These are phyloP conservation scores for Psix sp. DNA, from an alignment of 1,140 invertebrate genomes.

Conservation along the genomic window DNA sequence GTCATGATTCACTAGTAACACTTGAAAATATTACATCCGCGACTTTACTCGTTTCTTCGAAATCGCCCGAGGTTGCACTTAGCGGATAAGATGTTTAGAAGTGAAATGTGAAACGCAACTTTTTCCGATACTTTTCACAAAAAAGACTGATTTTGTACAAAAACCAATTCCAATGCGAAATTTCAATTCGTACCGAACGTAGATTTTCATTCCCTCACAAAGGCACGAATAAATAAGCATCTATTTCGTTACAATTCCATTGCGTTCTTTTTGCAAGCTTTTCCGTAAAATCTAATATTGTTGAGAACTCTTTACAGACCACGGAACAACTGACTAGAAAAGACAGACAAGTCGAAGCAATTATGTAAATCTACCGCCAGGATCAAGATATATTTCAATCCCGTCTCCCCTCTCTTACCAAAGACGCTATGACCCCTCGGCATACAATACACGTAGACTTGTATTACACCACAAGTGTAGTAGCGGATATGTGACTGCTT, in stretches of 20 bases:
- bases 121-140: constrained; percentile 8
- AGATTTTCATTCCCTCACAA: constrained; percentile 26
- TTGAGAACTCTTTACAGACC: constrained; percentile 50
- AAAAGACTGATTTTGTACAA: constrained; percentile 24
- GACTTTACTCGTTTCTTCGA: no score
- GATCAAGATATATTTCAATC: constrained; percentile 71
- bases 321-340: constrained; percentile 38
- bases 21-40: no score
- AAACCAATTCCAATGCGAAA: constrained; percentile 29
- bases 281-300: constrained; percentile 65
- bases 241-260: constrained; percentile 41
- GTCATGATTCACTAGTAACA: no score
- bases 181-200: constrained; percentile 17
- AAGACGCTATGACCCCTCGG: constrained; percentile 17
- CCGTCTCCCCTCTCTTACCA: constrained; percentile 9
- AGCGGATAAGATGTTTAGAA: constrained; percentile 17
- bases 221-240: constrained; percentile 49
- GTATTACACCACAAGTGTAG: constrained; percentile 12
- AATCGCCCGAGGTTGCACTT: constrained; percentile 11
- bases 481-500: constrained; percentile 12
- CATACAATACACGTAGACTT: constrained; percentile 10
- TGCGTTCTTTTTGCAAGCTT: constrained; percentile 40
- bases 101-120: constrained; percentile 18
- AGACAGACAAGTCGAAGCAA: constrained; percentile 67
- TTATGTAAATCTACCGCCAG: constrained; percentile 69